Evolutionary conservation across 2,888 invertebrate species (phyloP), one percentile per base, ranked within the genome.

Genomic region (Drosophila vallismaia): DNA sequence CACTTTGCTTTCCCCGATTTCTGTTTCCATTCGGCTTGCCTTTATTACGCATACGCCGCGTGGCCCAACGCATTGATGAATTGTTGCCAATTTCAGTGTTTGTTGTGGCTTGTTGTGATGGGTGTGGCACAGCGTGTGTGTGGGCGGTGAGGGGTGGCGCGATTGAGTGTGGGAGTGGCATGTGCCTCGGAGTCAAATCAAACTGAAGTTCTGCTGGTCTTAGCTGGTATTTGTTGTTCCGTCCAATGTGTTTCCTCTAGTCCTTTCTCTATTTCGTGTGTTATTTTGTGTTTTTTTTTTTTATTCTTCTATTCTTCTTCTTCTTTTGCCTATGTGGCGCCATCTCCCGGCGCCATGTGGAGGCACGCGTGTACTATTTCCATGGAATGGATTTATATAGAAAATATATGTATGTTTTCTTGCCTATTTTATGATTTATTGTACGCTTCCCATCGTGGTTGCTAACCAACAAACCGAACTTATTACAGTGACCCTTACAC

Each of bases 401-500:
- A 5, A 28, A 4, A 62, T 69, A 38, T 64, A 54, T 59, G 63
- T 75, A 45, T 36, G 52, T 50, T 50, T 74, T 76, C 73, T 74
- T 83, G 83, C 81, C 86, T 86, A 83, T 82, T 86, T 82, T 82
- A 82, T 86, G 81, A 86, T 82, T 82, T 82, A 82, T 82, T 83
- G 81, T 86, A 75, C 80, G 70, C 77, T 83, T 80, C 77, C 62
- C n/a, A 54, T 12, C 24, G 38, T 44, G 26, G 46, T 54, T 73
- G 60, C 73, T 68, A 74, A 71, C 67, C 71, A 77, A 68, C 71
- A 77, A 68, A 55, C 59, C 51, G 53, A 77, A 74, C 81, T 82
- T 81, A 81, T 82, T 82, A 79, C 75, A 55, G 74, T 60, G 79
- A 85, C 86, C 81, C 77, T 82, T 71, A 50, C 68, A 64, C 75